Evolutionary conservation across 2,113 vertebrate species (phyloP).

Genomic region (Motacilla tschutschensis): DNA sequence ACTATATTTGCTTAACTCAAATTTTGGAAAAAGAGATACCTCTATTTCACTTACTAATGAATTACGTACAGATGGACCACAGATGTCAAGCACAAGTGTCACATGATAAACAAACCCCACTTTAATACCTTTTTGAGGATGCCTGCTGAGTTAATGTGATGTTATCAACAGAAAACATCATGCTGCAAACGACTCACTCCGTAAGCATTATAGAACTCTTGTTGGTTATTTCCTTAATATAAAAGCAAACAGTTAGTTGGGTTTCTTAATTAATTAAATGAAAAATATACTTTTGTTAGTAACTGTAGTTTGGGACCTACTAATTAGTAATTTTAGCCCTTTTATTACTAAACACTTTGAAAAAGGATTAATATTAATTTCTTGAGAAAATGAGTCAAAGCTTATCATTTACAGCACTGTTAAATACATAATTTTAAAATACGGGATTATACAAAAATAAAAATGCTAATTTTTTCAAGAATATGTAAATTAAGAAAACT

Average conservation of each 20-base stretch:
- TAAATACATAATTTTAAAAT: not conserved
- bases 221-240: constrained; percentile 73
- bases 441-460: not conserved
- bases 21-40: not conserved
- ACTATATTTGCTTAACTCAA: not conserved
- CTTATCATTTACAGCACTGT: not conserved
- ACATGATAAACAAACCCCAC: not conserved
- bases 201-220: constrained; percentile 70
- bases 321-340: not conserved
- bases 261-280: constrained; percentile 14
- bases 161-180: constrained; percentile 73
- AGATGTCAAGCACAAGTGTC: constrained; percentile 14
- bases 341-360: not conserved
- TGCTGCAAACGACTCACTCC: constrained; percentile 66
- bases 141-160: constrained; percentile 59
- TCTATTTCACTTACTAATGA: not conserved
- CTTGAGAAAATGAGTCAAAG: not conserved
- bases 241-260: constrained; percentile 68
- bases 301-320: not conserved
- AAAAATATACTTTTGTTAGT: constrained; percentile 30
- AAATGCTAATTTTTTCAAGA: not conserved
- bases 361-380: not conserved
- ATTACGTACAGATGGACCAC: not conserved
- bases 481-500: not conserved
- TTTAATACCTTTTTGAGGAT: constrained; percentile 63